Evolutionary conservation across 2,113 vertebrate species (phyloP).

Genomic region (Festucalex cinctus): DNA sequence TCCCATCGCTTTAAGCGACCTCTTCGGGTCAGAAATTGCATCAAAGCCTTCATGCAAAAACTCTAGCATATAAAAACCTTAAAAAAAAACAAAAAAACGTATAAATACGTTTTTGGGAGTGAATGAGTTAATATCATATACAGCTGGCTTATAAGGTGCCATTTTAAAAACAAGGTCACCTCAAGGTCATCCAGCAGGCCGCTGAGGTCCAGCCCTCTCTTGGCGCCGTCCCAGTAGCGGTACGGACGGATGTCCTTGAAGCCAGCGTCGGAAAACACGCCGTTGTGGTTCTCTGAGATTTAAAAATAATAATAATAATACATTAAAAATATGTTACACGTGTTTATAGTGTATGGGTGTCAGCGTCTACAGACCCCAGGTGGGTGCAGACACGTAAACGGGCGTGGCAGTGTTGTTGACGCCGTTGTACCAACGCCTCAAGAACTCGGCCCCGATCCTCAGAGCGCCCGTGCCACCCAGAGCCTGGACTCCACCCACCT

Average conservation of each 20-base stretch:
- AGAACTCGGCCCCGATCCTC: slow-evolving; percentile 88
- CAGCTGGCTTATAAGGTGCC: background rate
- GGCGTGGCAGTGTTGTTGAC: slow-evolving; percentile 86
- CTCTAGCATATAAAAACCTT: too few species aligned
- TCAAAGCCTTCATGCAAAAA: too few species aligned
- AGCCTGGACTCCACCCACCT: slow-evolving; percentile 88
- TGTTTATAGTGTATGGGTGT: background rate
- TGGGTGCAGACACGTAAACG: slow-evolving; percentile 85
- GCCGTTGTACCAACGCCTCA: slow-evolving; percentile 92
- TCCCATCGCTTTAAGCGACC: too few species aligned
- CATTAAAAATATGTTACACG: background rate
- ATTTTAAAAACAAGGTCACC: slow-evolving; percentile 56
- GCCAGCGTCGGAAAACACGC: slow-evolving; percentile 85
- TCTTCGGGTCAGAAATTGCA: too few species aligned
- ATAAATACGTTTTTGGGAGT: too few species aligned
- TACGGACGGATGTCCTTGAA: slow-evolving; percentile 92
- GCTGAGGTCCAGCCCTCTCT: slow-evolving; percentile 79
- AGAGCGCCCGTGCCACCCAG: slow-evolving; percentile 88
- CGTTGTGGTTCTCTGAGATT: slow-evolving; percentile 92
- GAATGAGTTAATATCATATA: too few species aligned
- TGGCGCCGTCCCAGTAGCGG: slow-evolving; percentile 85
- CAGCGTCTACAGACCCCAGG: slow-evolving; percentile 81
- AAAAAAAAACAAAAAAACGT: too few species aligned
- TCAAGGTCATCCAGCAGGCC: slow-evolving; percentile 85
- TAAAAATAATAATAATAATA: background rate